Percentiles rank a stretch among this genome's conserved stretches.
Conservation (phyloP, 2,888 invertebrate species). For the Microdon myrmicae region DNA sequence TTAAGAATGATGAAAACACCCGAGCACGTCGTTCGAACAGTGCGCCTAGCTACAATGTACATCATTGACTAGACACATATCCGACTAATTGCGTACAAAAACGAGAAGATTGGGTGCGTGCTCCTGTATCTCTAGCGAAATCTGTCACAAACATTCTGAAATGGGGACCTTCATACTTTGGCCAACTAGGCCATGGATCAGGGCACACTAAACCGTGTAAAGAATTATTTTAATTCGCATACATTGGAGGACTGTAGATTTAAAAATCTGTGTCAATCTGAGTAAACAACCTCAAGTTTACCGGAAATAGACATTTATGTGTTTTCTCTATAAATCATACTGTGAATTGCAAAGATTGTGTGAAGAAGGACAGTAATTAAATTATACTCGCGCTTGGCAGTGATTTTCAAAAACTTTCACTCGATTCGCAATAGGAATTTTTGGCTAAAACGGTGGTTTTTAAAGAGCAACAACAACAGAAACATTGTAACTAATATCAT, state of each 20-base stretch:
- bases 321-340: too few species aligned
- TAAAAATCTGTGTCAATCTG: conserved; percentile 37
- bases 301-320: conserved; percentile 52
- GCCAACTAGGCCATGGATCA: conserved; percentile 52
- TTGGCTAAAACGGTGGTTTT: background rate
- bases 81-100: conserved; percentile 39
- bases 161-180: conserved; percentile 45
- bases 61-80: too few species aligned
- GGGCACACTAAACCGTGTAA: conserved; percentile 37
- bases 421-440: background rate
- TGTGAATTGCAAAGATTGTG: background rate
- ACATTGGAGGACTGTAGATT: conserved; percentile 13
- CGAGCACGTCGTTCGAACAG: too few species aligned
- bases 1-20: too few species aligned
- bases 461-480: conserved; percentile 12
- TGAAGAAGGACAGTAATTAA: too few species aligned
- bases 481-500: conserved; percentile 31
- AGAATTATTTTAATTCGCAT: conserved; percentile 36
- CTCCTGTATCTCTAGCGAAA: conserved; percentile 11
- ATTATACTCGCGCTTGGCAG: too few species aligned
- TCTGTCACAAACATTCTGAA: conserved; percentile 19
- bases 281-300: conserved; percentile 49
- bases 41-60: too few species aligned
- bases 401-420: too few species aligned
- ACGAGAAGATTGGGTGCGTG: conserved; percentile 17